A percentile compares a stretch with the other conserved stretches of the same genome.
Conservation (phyloP, 2,888 invertebrate species). For the Liodrosophila aerea region DNA sequence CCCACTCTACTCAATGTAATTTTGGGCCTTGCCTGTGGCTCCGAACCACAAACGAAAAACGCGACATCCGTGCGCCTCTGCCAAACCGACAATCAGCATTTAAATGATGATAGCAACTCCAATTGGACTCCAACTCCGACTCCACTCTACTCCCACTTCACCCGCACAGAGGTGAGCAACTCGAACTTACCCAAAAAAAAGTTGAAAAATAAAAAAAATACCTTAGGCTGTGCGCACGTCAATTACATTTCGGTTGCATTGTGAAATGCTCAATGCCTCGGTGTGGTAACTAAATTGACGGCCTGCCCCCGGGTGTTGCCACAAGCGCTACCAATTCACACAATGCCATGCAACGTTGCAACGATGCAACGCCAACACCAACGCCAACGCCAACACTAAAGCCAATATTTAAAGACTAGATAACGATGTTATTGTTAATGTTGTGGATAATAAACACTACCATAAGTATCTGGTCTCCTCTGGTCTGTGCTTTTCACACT, state of each 20-base stretch:
- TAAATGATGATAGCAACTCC: constrained; percentile 54
- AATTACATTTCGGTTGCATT: constrained; percentile 62
- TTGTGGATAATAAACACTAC: no score
- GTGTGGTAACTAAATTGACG: constrained; percentile 59
- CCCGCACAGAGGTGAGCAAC: constrained; percentile 7
- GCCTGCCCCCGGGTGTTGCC: constrained; percentile 29
- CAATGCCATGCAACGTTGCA: constrained; percentile 1
- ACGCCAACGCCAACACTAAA: constrained; percentile 33
- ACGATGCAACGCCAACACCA: constrained; percentile 23
- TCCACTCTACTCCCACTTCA: background rate
- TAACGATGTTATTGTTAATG: no score
- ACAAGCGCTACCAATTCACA: constrained; percentile 16
- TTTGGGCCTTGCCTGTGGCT: constrained; percentile 4
- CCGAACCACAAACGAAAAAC: constrained; percentile 24
- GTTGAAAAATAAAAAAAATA: constrained; percentile 1
- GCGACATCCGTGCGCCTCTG: constrained; percentile 28
- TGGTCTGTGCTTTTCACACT: no score
- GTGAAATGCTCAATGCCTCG: constrained; percentile 43
- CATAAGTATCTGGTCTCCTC: no score
- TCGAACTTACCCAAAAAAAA: background rate
- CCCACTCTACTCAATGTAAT: constrained; percentile 32
- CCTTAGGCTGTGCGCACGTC: constrained; percentile 45
- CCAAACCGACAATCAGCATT: constrained; percentile 60
- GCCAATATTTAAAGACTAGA: background rate
- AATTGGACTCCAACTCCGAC: background rate